phyloP scores from a whole-genome alignment of 2,113 vertebrate genomes.

The Tragelaphus imberbis region DNA sequence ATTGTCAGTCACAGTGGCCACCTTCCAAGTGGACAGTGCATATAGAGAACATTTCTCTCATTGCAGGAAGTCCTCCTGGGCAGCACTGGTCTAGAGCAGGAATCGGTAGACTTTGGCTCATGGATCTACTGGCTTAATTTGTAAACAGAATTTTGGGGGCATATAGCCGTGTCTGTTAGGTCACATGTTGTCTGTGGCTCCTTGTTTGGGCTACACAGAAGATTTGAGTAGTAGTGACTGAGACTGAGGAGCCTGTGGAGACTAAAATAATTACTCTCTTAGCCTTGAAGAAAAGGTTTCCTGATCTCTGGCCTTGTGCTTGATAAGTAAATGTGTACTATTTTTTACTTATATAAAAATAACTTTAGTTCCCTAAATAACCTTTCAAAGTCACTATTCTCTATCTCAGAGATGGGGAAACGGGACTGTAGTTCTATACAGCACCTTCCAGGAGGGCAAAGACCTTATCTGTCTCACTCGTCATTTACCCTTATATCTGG shows the following conservation, averaged over 20 bases:
- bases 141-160: background rate
- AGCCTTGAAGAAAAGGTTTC: background rate
- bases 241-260: background rate
- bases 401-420: background rate
- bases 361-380: background rate
- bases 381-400: background rate
- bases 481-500: background rate
- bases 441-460: background rate
- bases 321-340: background rate
- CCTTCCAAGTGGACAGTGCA: background rate
- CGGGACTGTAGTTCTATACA: background rate
- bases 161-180: background rate
- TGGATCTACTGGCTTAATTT: background rate
- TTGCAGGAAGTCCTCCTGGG: background rate
- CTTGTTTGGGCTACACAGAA: accelerated
- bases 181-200: background rate
- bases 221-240: background rate
- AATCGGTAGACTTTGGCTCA: accelerated
- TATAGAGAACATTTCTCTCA: accelerated
- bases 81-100: background rate
- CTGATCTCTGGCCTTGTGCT: background rate
- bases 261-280: background rate
- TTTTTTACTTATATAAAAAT: slow-evolving; percentile 20
- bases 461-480: background rate
- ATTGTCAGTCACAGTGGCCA: background rate